Conservation (phyloP, 2,888 invertebrate species). For the Neoaliturus tenellus region DNA sequence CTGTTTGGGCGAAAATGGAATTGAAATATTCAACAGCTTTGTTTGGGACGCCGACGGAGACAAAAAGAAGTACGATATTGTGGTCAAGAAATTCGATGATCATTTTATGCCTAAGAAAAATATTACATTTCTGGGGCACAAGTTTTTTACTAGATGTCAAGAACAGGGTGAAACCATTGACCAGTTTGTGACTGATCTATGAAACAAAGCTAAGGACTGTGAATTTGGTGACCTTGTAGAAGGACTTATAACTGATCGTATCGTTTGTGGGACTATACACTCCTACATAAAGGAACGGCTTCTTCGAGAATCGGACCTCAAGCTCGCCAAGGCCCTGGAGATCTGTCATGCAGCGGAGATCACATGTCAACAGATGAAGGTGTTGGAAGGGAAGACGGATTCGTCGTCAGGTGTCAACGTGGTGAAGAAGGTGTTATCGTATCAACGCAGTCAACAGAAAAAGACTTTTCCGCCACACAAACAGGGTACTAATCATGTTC, state of each 20-base stretch:
- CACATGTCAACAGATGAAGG: conserved; percentile 26
- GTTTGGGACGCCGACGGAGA: conserved; percentile 52
- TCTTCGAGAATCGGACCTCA: conserved; percentile 53
- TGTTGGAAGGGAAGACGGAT: not conserved
- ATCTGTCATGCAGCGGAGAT: conserved; percentile 59
- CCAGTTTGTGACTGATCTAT: conserved; percentile 60
- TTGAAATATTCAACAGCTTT: conserved; percentile 62
- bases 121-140: conserved; percentile 63
- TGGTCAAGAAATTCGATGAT: conserved; percentile 62
- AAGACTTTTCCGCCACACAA: not conserved
- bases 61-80: conserved; percentile 50
- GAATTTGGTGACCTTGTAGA: conserved; percentile 60
- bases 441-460: not conserved
- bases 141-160: conserved; percentile 65
- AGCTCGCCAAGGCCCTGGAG: conserved; percentile 54
- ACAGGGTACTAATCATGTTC: not conserved
- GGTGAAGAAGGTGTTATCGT: no score
- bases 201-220: conserved; percentile 58
- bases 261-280: conserved; percentile 60
- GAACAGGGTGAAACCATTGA: conserved; percentile 60
- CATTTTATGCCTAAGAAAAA: conserved; percentile 64
- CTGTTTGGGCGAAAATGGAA: conserved; percentile 60
- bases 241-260: conserved; percentile 60
- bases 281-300: conserved; percentile 59
- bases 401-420: not conserved